Base-by-base conservation (phyloP, 1,140 invertebrate genomes). In the Polyergus mexicanus region DNA sequence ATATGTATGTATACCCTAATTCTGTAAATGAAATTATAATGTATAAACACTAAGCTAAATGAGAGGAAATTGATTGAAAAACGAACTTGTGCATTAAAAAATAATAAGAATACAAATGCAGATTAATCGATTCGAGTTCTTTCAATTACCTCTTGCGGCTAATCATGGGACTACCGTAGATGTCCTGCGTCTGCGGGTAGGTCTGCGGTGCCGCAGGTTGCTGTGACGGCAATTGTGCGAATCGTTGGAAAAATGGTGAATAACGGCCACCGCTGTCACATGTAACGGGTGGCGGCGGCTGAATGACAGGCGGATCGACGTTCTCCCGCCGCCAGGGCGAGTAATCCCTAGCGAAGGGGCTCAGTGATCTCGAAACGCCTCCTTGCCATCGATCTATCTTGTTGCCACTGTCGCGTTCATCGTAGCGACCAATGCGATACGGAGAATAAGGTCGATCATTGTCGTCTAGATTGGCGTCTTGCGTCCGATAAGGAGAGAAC, bases 241-340 rank as follows among this genome's bases (percentile, higher is more conserved):
- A 77, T 87, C 93, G 91, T 87, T 94, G 93, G 41, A 92, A 54
- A 85, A 90, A 93, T 28, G 94, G 92, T 16, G 93, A 92, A 83
- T 94, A 94, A 51, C 92, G 92, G 11, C 92, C 91, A 51, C 91
- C 92, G 84, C 94, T 92, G 80, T 94, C 94, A 65, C 78, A 86
- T 0, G 63, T 90, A 6, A 44, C 19, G 41, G 38, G 38, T 22
- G 78, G 51, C 44, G 84, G 87, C n/a, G 93, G 88, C 66, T 94
- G 94, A 72, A 93, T 86, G 13, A 95, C 94, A 2, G 94, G 94
- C 28, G 94, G 94, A 90, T 95, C 94, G 22, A 95, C 94, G 62
- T 95, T 95, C 80, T 95, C 95, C 10, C 95, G 91, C 58, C 95
- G 91, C 95, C 95, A 95, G 1, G 95, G 95, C 25, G 95, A 95